Conservation (phyloP, 2,797 vertebrate genomes). For the Percopsis omiscomaycus region DNA sequence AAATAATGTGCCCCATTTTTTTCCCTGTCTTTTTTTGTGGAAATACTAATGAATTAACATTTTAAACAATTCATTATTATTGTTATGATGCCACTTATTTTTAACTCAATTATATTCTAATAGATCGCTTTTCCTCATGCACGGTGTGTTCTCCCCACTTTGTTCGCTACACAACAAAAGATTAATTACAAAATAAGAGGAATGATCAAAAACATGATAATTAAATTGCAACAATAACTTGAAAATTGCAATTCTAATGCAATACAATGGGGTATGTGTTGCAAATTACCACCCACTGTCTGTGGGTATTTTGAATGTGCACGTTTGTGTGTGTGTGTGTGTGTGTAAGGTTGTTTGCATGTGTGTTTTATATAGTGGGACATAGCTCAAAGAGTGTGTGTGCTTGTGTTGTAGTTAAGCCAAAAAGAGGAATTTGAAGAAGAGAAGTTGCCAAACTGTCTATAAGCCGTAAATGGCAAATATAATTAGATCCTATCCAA, state of each 20-base stretch:
- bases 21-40: constrained; percentile 62
- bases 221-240: constrained; percentile 76
- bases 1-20: constrained; percentile 81
- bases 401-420: background rate
- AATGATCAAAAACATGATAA: constrained; percentile 86
- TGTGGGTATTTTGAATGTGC: constrained; percentile 33
- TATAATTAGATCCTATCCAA: too few species aligned
- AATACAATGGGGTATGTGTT: constrained; percentile 68
- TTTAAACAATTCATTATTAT: constrained; percentile 79
- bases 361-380: background rate
- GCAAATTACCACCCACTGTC: constrained; percentile 65
- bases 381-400: background rate
- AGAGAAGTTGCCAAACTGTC: too few species aligned
- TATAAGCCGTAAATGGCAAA: too few species aligned
- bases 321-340: constrained; percentile 8
- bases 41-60: constrained; percentile 80
- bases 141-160: constrained; percentile 72
- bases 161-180: constrained; percentile 78
- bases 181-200: constrained; percentile 78
- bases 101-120: constrained; percentile 82
- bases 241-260: constrained; percentile 74
- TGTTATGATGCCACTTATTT: constrained; percentile 78
- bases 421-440: background rate
- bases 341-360: background rate
- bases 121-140: constrained; percentile 80